Base-by-base conservation (phyloP, 2,113 vertebrate genomes). In the Psettodes erumei region DNA sequence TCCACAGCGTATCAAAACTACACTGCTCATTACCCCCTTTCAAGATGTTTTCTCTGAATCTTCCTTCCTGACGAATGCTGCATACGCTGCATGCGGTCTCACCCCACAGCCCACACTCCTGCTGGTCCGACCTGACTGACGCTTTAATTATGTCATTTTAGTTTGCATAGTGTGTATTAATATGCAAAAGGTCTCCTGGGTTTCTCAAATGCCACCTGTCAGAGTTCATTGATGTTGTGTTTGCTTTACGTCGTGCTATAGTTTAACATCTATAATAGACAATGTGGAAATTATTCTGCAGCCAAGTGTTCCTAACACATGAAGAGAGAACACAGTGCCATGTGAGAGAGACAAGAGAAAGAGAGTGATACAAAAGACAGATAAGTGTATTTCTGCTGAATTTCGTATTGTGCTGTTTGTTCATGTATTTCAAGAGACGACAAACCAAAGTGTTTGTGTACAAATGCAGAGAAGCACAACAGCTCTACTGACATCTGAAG, bases 11-110 rank as follows among this genome's bases (percentile, higher is more conserved):
- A 78, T 81, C 69, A 84, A 60, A 88, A 65, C 55, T 73, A 60
- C 74, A 62, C 77, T 37, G 40, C 50, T 88, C 73, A 86, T 89
- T 88, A 87, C 71, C 71, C 77, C 69, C 53, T 73, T 48, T 73
- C 54, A 54, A 80, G 76, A 83, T 78, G 69, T 86, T 84, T 79
- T 77, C 74, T 74, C 65, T 78, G 64, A 82, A 86, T 84, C 69
- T 55, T 75, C 64, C 67, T 28, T 73, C 40, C 64, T 54, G 63
- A 72, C 71, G 68, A 84, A 69, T 77, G 37, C 33, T 51, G 64
- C 53, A 35, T 50, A 59, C 4, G 37, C 33, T 51, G 64, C 53
- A 35, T 50, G 62, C 4, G 1, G 42, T 70, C 25, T 76, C 23
- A 10, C 35, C 63, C 75, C 67, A 15, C 64, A 66, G 51, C 61